Evolutionary conservation across 2,888 invertebrate genomes (phyloP), one percentile per base, ranked within the genome.

Genomic region (Hedychridium roseum): DNA sequence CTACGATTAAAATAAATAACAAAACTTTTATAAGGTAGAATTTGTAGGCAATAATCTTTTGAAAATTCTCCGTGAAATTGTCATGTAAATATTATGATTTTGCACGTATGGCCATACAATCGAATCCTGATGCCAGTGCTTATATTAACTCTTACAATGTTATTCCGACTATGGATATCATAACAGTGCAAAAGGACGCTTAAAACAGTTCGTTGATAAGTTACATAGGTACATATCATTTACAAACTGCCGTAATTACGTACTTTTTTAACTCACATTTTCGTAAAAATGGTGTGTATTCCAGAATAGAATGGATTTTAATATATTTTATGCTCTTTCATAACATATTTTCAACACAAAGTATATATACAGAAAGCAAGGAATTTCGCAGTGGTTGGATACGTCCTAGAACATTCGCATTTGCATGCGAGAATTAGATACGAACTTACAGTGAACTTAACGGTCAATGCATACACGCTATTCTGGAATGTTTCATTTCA

Each of bases 401-500:
- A n/a, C n/a, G n/a, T n/a, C n/a, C n/a, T n/a, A n/a, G n/a, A n/a
- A n/a, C n/a, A n/a, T n/a, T n/a, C n/a, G n/a, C n/a, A n/a, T n/a
- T n/a, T n/a, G n/a, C n/a, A n/a, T n/a, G n/a, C n/a, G n/a, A n/a
- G n/a, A n/a, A n/a, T n/a, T n/a, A n/a, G 9, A 23, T 23, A 9
- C 5, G 7, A 36, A 5, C 6, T 30, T 28, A 15, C 3, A 36
- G n/a, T 35, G 37, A 42, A 47, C 36, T 28, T 39, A 35, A n/a
- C n/a, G n/a, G n/a, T n/a, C n/a, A 42, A 49, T 38, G 15, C 26
- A 42, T 20, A 36, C 11, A 35, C 15, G 27, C 28, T 42, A 50
- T 11, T 50, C 54, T 41, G 60, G 60, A 60, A 60, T 60, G 60
- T 60, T 35, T 21, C 15, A 17, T 37, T n/a, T 37, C 11, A 30